These are phyloP conservation scores for Ricordea florida DNA, from an alignment of 92 coral and sea anemone genomes.

Conservation along the genomic window DNA sequence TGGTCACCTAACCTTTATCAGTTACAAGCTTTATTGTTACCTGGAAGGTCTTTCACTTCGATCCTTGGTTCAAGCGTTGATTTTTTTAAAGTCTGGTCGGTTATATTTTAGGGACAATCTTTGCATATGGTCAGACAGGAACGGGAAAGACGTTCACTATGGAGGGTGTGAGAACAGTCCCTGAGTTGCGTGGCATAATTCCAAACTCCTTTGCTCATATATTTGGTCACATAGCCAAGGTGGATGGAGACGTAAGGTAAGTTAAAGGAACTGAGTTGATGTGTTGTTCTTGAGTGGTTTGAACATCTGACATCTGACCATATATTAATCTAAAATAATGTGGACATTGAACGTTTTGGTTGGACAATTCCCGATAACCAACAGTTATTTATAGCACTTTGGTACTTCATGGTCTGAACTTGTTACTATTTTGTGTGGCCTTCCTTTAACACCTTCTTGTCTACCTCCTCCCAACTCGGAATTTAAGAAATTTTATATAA, in stretches of 20 bases:
- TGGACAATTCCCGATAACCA: too few species aligned
- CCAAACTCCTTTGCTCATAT: constrained; percentile 98
- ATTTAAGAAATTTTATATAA: too few species aligned
- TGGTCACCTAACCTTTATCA: too few species aligned
- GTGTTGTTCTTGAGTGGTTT: background rate
- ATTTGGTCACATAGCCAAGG: constrained; percentile 98
- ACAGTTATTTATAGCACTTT: too few species aligned
- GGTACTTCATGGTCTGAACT: too few species aligned
- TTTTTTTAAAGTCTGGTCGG: background rate
- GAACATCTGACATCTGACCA: background rate
- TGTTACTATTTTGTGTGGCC: too few species aligned
- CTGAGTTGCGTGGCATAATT: constrained; percentile 94
- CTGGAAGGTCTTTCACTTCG: too few species aligned
- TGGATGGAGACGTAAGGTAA: constrained; percentile 94
- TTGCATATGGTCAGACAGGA: constrained; percentile 99
- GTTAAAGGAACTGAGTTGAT: too few species aligned
- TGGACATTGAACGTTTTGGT: background rate
- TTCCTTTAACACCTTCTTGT: too few species aligned
- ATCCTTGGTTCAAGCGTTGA: background rate
- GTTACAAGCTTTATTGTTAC: too few species aligned
- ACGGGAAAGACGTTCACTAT: constrained; percentile 98
- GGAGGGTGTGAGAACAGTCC: constrained; percentile 95
- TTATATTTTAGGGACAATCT: constrained; percentile 82
- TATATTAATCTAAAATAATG: background rate
- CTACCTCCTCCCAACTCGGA: too few species aligned